Base-by-base conservation (phyloP, 2,888 invertebrate genomes). In the Carterocephalus palaemon region DNA sequence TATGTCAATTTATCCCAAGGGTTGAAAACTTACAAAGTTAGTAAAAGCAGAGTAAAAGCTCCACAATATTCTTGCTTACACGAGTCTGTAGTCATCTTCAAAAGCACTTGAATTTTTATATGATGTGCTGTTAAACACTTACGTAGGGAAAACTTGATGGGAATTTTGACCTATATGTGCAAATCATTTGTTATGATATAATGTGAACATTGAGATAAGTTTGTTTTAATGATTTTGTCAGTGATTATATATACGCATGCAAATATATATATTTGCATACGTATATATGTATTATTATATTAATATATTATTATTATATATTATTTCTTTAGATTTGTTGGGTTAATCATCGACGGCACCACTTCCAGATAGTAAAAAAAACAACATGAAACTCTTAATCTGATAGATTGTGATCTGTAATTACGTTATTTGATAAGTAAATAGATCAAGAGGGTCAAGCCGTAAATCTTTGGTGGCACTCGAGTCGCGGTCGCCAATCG, bases 381-480 rank as follows among this genome's bases (percentile, higher is more conserved):
- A 29, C 7, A 7, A 33, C 36, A 48, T 39, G 34, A 26, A 36
- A 39, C 39, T 20, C 22, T 8, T 43, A 56, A 64, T 63, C 52
- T 57, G 48, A 57, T 59, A 61, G 61, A 64, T 64, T 60, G 31
- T 20, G 46, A 46, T 51, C 50, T 49, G 46, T 57, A 56, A 59
- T 56, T 57, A 68, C 56, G 55, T 66, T 64, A 60, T 60, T 62
- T 51, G 53, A 56, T 57, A 61, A 56, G 53, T 48, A 47, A 48
- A 48, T 36, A 40, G 69, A 68, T 72, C 70, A 75, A 75, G 68
- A 67, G 63, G 80, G 78, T 75, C 76, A 75, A 72, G 65, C 63
- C 62, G 68, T 80, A 75, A 79, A 79, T 79, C 78, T 71, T 67
- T 42, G 54, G 54, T 62, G 62, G 59, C 64, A 64, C 52, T 51